phyloP scores from a whole-genome alignment of 2,797 vertebrate genomes.

The Sebastes kiyomatsui region DNA sequence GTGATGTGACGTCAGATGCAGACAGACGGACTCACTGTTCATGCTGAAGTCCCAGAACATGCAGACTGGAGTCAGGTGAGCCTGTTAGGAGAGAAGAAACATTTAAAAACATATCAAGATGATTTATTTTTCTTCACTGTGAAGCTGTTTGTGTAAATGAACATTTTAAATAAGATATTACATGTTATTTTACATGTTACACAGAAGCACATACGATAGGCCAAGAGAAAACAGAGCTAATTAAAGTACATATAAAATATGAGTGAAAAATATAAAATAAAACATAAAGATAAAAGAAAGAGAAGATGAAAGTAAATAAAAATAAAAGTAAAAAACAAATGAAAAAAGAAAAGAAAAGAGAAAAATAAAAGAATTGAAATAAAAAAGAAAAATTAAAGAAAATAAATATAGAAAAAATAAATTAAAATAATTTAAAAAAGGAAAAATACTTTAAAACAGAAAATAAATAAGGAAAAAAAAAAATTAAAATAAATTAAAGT shows the following conservation, averaged over 20 bases:
- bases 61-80: slow-evolving; percentile 80
- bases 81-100: slow-evolving; percentile 59
- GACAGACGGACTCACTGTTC: slow-evolving; percentile 82
- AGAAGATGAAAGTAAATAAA: background rate
- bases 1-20: too few relatives aligned
- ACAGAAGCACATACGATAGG: background rate
- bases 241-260: background rate
- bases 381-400: background rate
- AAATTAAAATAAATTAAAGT: too few relatives aligned
- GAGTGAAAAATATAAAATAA: background rate
- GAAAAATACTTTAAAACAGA: background rate
- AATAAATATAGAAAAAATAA: background rate
- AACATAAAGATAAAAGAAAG: too few relatives aligned
- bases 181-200: background rate
- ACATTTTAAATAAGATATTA: too few relatives aligned
- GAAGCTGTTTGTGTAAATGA: too few relatives aligned
- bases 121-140: too few relatives aligned
- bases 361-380: background rate
- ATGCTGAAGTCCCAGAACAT: slow-evolving; percentile 94
- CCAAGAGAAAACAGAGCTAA: too few relatives aligned
- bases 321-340: background rate
- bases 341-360: background rate
- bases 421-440: background rate
- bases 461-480: background rate
- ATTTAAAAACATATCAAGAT: too few relatives aligned